Percentiles rank a stretch among this genome's conserved stretches.
Conservation (phyloP, 2,113 vertebrate species). For the Nycticorax nycticorax region DNA sequence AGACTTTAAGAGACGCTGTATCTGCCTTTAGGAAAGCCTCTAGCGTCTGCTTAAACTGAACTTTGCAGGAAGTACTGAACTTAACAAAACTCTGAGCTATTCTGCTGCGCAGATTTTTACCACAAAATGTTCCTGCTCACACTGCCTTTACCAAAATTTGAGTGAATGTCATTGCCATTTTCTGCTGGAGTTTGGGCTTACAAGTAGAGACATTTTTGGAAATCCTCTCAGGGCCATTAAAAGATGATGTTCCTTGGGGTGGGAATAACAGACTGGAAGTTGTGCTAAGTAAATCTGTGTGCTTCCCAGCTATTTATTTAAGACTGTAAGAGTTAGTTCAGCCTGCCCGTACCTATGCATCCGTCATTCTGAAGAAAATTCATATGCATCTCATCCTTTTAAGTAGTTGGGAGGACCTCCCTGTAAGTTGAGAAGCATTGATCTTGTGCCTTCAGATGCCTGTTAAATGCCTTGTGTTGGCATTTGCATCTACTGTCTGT, state of each 20-base stretch:
- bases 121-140: background rate
- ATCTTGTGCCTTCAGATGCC: background rate
- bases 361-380: background rate
- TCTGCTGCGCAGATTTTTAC: background rate
- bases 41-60: background rate
- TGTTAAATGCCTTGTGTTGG: background rate
- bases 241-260: background rate
- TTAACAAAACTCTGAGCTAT: background rate
- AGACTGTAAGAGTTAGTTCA: background rate
- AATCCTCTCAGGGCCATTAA: background rate
- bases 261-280: background rate
- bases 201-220: background rate
- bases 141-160: background rate
- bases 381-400: background rate
- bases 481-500: background rate
- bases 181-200: background rate
- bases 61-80: background rate
- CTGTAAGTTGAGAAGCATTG: fast-evolving
- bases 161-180: background rate
- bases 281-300: background rate
- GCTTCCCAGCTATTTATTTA: background rate
- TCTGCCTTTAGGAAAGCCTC: background rate
- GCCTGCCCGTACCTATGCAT: background rate
- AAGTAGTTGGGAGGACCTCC: background rate
- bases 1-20: background rate